Base-by-base conservation (phyloP, 2,113 vertebrate genomes). In the Sula dactylatra region DNA sequence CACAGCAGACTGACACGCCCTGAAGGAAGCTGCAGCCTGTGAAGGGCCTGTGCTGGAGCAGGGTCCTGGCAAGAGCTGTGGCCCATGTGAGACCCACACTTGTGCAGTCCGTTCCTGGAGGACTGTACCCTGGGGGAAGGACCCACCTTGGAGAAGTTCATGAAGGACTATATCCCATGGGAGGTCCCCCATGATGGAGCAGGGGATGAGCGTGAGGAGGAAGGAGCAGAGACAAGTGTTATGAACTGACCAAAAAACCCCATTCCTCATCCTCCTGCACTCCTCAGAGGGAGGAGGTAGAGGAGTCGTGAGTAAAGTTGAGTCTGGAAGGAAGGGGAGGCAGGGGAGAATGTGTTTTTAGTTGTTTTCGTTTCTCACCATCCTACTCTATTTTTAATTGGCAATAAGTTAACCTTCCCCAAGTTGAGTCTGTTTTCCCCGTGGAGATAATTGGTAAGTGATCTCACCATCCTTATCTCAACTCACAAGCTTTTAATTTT, bases 81-180 rank as follows among this genome's bases (percentile, higher is more conserved):
- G 62, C 13, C 58, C 3, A 0, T 8, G 18, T 26, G 58, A 58
- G 24, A 45, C 40, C 20, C 24, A 47, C 1, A 0, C 47, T 47
- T 81, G 7, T 32, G 7, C 29, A 31, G 34, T 54, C 31, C 74
- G 20, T 31, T 54, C 54, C 54, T 73, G 29, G 61, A 67, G 31
- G 26, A 40, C 47, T 40, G 55, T 31, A 31, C 34, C 13, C 10
- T 25, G 42, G 25, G 19, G 45, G 22, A 87, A 64, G 40, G 27
- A 7, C 8, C 18, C 36, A 65, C 13, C n/a, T 0, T 31, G 24
- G 21, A 56, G 29, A 88, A 50, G 38, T n/a, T 66, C 19, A 73
- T 47, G 27, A 59, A 66, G 15, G 54, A 36, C 69, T 47, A 13
- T 38, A 38, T 29, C 16, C 25, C 0, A 0, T 22, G n/a, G 42